These are phyloP conservation scores for Saccostrea echinata DNA, from an alignment of 1,140 invertebrate genomes.

Conservation along the genomic window DNA sequence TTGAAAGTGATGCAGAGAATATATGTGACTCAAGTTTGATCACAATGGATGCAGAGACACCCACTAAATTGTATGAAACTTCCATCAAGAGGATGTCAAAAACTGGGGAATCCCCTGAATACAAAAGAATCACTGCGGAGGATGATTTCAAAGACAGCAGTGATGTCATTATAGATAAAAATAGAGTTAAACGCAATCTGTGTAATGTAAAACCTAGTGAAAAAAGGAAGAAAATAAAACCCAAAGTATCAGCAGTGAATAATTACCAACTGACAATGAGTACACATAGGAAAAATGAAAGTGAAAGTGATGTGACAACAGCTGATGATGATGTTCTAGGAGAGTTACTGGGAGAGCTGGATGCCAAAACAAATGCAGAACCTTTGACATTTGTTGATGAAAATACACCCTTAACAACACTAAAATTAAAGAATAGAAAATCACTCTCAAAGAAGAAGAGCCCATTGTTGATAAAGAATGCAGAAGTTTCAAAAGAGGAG, in stretches of 20 bases:
- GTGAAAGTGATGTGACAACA: conserved; percentile 23
- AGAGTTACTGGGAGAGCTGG: conserved; percentile 60
- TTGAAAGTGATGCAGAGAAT: not conserved
- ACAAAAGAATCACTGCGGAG: conserved; percentile 49
- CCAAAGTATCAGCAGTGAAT: conserved; percentile 33
- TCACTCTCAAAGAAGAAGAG: not conserved
- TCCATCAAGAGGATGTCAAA: conserved; percentile 59
- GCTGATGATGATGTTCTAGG: conserved; percentile 57
- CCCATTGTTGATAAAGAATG: not conserved
- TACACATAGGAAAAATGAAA: conserved; percentile 17
- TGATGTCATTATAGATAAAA: conserved; percentile 36
- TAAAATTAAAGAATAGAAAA: conserved; percentile 24
- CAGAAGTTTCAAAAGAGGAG: conserved; percentile 51
- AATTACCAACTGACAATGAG: conserved; percentile 51
- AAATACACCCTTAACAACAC: not conserved
- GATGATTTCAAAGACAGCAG: not conserved
- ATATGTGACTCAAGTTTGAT: not conserved
- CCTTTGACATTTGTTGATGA: not conserved
- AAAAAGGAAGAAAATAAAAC: conserved; percentile 48
- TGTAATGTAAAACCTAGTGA: conserved; percentile 45
- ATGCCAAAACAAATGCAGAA: conserved; percentile 16
- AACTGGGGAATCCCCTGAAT: conserved; percentile 56
- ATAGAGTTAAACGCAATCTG: conserved; percentile 18
- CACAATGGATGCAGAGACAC: conserved; percentile 42
- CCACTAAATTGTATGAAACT: conserved; percentile 55